A percentile compares a stretch with the other conserved stretches of the same genome.
These are phyloP conservation scores for Bos taurus DNA, from an alignment of 2,113 vertebrate genomes.

Conservation along the genomic window DNA sequence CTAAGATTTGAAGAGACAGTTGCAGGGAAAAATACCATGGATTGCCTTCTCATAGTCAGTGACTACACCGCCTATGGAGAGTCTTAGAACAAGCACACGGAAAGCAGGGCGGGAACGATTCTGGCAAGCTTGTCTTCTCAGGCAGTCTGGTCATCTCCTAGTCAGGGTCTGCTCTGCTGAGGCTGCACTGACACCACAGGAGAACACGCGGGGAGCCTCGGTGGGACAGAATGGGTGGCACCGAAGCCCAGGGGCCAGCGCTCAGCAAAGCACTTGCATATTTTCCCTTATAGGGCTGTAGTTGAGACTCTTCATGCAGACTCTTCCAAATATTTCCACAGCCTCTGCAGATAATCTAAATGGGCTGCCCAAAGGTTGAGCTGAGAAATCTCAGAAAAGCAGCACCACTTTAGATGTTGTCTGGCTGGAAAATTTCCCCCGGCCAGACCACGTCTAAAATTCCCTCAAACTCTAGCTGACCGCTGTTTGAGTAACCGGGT, in stretches of 20 bases:
- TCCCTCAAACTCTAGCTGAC: neutral
- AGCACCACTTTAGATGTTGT: neutral
- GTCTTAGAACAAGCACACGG: rapidly evolving
- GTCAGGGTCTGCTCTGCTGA: neutral
- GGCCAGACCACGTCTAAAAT: neutral
- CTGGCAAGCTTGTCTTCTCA: rapidly evolving
- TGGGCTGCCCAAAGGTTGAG: neutral
- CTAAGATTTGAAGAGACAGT: neutral
- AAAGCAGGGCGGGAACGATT: rapidly evolving
- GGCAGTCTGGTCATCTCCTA: neutral
- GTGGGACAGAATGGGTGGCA: neutral
- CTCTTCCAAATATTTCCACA: neutral
- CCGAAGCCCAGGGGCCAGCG: rapidly evolving
- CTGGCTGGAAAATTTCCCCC: neutral
- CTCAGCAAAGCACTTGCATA: neutral
- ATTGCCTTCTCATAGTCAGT: rapidly evolving
- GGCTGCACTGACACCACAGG: rapidly evolving
- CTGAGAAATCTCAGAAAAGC: neutral
- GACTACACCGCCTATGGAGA: rapidly evolving
- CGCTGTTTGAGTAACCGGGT: rapidly evolving
- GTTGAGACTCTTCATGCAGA: neutral
- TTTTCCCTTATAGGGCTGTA: slow-evolving; percentile 67
- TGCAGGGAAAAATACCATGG: neutral
- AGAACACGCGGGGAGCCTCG: rapidly evolving
- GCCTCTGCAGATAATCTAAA: neutral